These are phyloP conservation scores for Temnothorax nylanderi DNA, from an alignment of 1,140 invertebrate species.

Conservation along the genomic window DNA sequence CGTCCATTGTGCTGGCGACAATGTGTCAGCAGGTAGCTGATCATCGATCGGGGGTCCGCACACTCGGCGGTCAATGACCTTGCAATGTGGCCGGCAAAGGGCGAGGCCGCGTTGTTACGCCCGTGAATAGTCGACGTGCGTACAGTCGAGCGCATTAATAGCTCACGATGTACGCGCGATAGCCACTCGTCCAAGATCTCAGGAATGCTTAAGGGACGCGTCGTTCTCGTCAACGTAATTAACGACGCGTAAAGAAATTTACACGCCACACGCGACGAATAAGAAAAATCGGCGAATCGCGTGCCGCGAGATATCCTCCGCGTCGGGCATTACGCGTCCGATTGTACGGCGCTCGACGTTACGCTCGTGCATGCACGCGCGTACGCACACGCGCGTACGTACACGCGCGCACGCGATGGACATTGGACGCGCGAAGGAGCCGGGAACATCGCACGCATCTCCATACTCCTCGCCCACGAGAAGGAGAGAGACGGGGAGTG, in stretches of 20 bases:
- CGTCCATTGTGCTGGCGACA: conserved; percentile 63
- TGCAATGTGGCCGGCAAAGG: conserved; percentile 51
- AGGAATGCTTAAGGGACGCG: not conserved
- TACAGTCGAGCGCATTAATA: not conserved
- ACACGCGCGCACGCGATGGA: not conserved
- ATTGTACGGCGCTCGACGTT: not conserved
- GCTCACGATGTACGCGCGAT: no score
- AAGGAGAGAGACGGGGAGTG: not conserved
- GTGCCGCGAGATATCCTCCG: not conserved
- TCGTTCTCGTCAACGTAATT: not conserved
- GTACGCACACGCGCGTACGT: not conserved
- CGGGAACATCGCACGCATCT: not conserved
- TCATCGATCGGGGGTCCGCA: conserved; percentile 61
- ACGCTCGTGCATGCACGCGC: not conserved
- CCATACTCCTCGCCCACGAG: not conserved
- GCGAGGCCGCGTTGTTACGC: not conserved
- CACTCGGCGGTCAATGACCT: conserved; percentile 69
- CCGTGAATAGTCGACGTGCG: not conserved
- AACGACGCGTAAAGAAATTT: no score
- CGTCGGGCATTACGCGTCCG: not conserved
- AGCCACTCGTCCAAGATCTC: no score
- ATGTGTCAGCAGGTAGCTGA: conserved; percentile 72
- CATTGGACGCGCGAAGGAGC: not conserved
- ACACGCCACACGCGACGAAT: no score
- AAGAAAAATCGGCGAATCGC: not conserved